phyloP scores from a whole-genome alignment of 2,797 vertebrate genomes.

The Psittacula echo region DNA sequence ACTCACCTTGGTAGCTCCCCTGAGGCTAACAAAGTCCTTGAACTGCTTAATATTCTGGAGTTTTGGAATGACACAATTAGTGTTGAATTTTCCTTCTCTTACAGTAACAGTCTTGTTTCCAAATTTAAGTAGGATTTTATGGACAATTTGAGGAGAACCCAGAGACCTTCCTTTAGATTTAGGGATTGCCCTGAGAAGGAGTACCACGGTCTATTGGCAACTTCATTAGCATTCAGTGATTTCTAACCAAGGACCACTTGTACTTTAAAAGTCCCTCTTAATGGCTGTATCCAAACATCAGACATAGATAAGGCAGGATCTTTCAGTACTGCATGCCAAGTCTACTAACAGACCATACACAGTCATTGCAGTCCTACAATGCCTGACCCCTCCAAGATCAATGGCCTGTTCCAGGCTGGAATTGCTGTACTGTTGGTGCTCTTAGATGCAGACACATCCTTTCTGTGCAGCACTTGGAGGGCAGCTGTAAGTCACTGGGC shows the following conservation, averaged over 20 bases:
- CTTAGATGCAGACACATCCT: background rate
- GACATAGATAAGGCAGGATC: background rate
- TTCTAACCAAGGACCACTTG: background rate
- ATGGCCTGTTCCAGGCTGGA: background rate
- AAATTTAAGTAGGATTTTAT: background rate
- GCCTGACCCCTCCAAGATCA: background rate
- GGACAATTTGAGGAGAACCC: background rate
- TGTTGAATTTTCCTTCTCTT: background rate
- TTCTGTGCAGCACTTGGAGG: background rate
- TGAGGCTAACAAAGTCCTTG: slow-evolving; percentile 54
- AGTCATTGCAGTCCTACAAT: background rate
- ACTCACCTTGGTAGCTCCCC: slow-evolving; percentile 30
- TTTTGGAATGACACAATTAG: slow-evolving; percentile 23
- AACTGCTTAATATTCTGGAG: slow-evolving; percentile 48
- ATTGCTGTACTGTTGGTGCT: background rate
- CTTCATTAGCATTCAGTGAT: background rate
- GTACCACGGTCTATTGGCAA: background rate
- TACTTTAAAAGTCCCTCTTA: background rate
- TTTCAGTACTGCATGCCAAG: background rate
- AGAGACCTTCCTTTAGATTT: background rate
- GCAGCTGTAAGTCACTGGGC: background rate
- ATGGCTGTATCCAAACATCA: background rate
- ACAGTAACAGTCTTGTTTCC: background rate
- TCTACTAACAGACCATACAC: background rate
- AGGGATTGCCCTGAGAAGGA: background rate